Evolutionary conservation across 2,888 invertebrate genomes (phyloP), one percentile per base, ranked within the genome.

Genomic region (Drosophila rellima): DNA sequence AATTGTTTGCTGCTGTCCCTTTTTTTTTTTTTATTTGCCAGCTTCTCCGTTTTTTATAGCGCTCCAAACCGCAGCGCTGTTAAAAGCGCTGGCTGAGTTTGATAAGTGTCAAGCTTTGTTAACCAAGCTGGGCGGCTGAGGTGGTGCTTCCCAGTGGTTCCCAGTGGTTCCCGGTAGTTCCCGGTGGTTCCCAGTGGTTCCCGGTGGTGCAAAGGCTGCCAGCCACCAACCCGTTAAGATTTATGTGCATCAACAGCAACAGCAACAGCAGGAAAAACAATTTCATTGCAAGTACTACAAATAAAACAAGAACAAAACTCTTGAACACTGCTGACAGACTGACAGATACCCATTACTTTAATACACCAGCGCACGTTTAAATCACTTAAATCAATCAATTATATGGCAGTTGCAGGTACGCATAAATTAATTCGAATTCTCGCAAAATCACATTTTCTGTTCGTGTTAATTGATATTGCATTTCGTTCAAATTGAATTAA

Each of bases 1-100:
- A 84, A 88, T 87, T 88, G 84, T 84, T 88, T 78, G 86, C 68
- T 66, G 62, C 61, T 82, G 74, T 69, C 72, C 74, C 65, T 71
- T 71, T 73, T 69, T 40, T 60, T 15, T 48, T 31, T n/a, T 23
- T 20, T 61, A 72, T 73, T 72, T 66, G 40, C 62, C 68, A 68
- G 85, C 61, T 78, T 65, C 70, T 79, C 78, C 79, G 70, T 65
- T 79, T 74, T 79, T 79, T 79, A 76, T 79, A 62, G 76, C 80
- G 59, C 70, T 75, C 11, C 65, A 75, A 76, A 76, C 76, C 76
- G 80, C 76, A 76, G 70, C 65, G 62, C 82, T 44, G 75, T 76
- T 76, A 75, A 75, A 76, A 71, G 80, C 77, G 72, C 65, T 75
- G 78, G 52, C 61, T 64, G 63, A 74, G 76, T 76, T 76, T 76